A percentile compares a stretch with the other conserved stretches of the same genome.
Conservation (phyloP, 2,888 invertebrate species). For the Hipparchia semele region DNA sequence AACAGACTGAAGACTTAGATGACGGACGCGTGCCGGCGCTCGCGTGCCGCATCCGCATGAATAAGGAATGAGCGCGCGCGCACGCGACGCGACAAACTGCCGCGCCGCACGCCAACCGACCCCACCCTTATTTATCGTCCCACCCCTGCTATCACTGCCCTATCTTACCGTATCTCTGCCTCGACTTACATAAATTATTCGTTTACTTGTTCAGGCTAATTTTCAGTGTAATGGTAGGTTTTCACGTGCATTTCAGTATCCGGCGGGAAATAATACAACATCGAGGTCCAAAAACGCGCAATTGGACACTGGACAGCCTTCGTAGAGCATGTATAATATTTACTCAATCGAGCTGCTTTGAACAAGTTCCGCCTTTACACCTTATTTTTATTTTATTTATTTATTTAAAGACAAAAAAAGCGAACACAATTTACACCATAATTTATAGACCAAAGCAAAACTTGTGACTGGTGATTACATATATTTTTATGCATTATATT, state of each 20-base stretch:
- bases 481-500: no score
- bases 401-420: no score
- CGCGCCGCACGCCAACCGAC: slow-evolving; percentile 63
- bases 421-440: no score
- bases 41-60: slow-evolving; percentile 74
- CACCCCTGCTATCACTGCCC: slow-evolving; percentile 49
- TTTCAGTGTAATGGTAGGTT: slow-evolving; percentile 1
- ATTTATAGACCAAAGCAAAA: no score
- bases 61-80: slow-evolving; percentile 81
- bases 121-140: slow-evolving; percentile 52
- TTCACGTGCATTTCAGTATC: background rate
- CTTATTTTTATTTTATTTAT: no score
- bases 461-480: no score
- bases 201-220: slow-evolving; percentile 25
- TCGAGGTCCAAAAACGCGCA: no score
- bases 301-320: no score
- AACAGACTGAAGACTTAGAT: slow-evolving; percentile 36
- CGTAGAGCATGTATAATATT: no score
- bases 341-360: no score
- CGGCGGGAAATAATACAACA: no score
- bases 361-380: no score
- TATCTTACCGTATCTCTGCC: slow-evolving; percentile 63
- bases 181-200: slow-evolving; percentile 36
- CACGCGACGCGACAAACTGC: slow-evolving; percentile 76
- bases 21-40: slow-evolving; percentile 48